Conservation (phyloP, 2,113 vertebrate genomes). For the Cervus canadensis region DNA sequence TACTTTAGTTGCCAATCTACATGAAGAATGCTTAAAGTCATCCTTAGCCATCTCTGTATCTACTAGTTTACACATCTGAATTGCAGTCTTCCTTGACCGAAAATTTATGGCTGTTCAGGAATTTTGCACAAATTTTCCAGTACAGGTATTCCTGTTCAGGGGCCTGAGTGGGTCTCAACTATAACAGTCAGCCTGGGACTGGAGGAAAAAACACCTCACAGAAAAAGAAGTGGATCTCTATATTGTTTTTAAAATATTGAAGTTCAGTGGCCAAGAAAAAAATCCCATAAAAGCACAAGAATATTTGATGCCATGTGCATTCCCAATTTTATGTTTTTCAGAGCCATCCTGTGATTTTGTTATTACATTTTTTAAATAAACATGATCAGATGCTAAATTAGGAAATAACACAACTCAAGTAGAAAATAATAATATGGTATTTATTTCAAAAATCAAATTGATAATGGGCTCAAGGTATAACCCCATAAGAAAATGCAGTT, state of each 20-base stretch:
- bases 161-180: not conserved
- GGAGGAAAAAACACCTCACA: not conserved
- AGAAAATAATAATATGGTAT: slow-evolving; percentile 1
- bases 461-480: not conserved
- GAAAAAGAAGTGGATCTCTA: not conserved
- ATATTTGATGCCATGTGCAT: not conserved
- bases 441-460: not conserved
- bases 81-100: not conserved
- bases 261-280: not conserved
- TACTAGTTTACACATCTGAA: not conserved
- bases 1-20: not conserved
- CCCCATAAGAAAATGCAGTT: not conserved
- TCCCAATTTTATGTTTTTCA: not conserved
- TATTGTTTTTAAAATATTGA: not conserved
- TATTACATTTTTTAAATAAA: not conserved
- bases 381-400: not conserved
- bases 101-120: not conserved
- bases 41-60: not conserved
- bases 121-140: not conserved
- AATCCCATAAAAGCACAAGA: not conserved
- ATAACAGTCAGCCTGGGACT: not conserved
- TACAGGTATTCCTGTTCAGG: not conserved
- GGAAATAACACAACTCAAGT: not conserved
- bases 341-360: not conserved
- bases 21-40: not conserved